A percentile compares a stretch with the other conserved stretches of the same genome.
phyloP scores from a whole-genome alignment of 2,888 invertebrate genomes.

The Ichneumoninae sp. region DNA sequence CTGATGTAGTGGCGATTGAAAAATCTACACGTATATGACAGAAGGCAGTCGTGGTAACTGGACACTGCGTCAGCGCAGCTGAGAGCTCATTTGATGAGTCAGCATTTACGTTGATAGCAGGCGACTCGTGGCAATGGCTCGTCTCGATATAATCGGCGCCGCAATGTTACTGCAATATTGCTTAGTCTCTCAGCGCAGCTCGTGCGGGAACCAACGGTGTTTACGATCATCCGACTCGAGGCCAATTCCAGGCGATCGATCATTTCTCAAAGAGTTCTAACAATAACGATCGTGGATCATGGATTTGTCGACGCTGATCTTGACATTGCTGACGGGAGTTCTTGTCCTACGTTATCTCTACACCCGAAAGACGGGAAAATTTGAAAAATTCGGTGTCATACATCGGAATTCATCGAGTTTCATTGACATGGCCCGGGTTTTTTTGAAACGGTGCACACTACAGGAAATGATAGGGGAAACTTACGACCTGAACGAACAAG shows the following conservation, averaged over 20 bases:
- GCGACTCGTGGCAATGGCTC: no score
- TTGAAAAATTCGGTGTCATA: slow-evolving; percentile 68
- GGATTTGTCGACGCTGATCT: slow-evolving; percentile 7
- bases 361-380: slow-evolving; percentile 25
- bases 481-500: slow-evolving; percentile 65
- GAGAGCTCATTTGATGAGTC: neutral
- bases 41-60: neutral
- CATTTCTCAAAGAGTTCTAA: neutral
- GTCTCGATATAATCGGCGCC: no score
- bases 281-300: slow-evolving; percentile 1
- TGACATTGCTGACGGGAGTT: neutral
- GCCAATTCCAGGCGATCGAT: neutral
- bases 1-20: neutral
- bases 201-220: neutral
- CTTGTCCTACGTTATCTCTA: slow-evolving; percentile 49
- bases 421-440: slow-evolving; percentile 61
- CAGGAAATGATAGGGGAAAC: slow-evolving; percentile 42
- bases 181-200: neutral
- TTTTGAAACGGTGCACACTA: slow-evolving; percentile 56
- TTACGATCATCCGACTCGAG: neutral
- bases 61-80: neutral
- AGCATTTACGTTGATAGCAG: neutral
- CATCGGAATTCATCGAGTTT: slow-evolving; percentile 62
- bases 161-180: neutral
- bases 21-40: neutral